Conservation (phyloP, 2,797 vertebrate species). For the Heliangelus exortis region DNA sequence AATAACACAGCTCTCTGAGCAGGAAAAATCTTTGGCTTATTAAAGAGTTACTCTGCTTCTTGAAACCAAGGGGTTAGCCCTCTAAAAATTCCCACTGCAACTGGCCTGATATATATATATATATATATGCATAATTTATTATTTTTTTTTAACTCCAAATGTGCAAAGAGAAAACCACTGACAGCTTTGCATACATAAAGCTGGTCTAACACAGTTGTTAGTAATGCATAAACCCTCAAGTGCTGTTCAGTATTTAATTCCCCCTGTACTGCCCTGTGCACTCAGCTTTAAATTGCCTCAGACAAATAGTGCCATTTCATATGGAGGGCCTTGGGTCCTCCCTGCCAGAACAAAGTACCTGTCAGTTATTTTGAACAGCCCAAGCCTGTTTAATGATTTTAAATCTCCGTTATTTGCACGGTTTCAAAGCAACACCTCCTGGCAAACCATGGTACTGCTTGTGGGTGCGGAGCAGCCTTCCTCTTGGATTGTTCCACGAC, state of each 20-base stretch:
- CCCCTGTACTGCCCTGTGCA: rapidly evolving
- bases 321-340: not conserved
- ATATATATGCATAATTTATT: no score
- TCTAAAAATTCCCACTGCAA: not conserved
- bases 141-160: not conserved
- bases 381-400: not conserved
- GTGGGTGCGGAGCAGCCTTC: not conserved
- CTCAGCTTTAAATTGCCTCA: not conserved
- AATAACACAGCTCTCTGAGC: no score
- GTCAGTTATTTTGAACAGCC: not conserved
- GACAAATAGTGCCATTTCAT: not conserved
- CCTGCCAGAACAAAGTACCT: not conserved
- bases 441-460: slow-evolving; percentile 42
- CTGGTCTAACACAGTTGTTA: not conserved
- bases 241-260: not conserved
- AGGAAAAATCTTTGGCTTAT: no score
- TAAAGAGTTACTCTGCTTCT: not conserved
- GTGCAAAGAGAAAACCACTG: not conserved
- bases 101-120: not conserved
- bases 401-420: not conserved
- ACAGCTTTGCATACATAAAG: not conserved
- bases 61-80: not conserved
- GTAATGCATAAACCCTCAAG: rapidly evolving
- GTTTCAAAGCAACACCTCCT: slow-evolving; percentile 59
- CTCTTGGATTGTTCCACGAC: rapidly evolving